These are phyloP conservation scores for Adelosebastes latens DNA, from an alignment of 2,797 vertebrate species.

Conservation along the genomic window DNA sequence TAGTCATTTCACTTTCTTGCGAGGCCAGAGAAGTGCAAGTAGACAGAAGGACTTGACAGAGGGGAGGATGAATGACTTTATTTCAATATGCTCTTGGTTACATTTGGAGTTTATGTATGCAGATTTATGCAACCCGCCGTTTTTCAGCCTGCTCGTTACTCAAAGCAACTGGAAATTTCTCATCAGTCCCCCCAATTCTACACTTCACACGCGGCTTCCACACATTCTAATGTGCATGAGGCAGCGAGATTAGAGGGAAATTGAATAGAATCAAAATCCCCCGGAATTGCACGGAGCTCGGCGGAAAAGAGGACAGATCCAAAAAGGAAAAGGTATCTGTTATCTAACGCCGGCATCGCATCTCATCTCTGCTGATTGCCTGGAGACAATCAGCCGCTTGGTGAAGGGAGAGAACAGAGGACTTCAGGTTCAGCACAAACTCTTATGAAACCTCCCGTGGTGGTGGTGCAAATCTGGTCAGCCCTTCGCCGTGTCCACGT, in stretches of 20 bases:
- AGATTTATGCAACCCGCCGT: conserved; percentile 67
- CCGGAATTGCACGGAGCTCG: conserved; percentile 38
- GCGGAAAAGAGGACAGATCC: conserved; percentile 15
- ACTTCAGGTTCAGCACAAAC: conserved; percentile 6
- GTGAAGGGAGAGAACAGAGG: background rate
- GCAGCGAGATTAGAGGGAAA: conserved; percentile 54
- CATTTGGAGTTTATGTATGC: conserved; percentile 56
- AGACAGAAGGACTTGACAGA: conserved; percentile 51
- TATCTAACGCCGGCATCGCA: conserved; percentile 30
- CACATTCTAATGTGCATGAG: conserved; percentile 29
- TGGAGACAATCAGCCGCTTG: conserved; percentile 15
- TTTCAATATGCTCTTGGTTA: conserved; percentile 51
- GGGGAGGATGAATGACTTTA: conserved; percentile 63
- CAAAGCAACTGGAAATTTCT: conserved; percentile 63
- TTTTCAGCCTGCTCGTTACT: conserved; percentile 54
- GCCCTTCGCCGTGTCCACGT: background rate
- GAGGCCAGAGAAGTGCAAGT: conserved; percentile 28
- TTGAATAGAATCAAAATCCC: conserved; percentile 60
- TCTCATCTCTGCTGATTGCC: conserved; percentile 30
- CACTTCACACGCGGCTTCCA: conserved; percentile 35
- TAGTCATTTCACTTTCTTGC: conserved; percentile 50
- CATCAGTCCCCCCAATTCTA: conserved; percentile 37
- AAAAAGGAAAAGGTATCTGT: conserved; percentile 38
- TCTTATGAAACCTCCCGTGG: background rate
- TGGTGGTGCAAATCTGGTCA: background rate